Percentiles rank a stretch among this genome's conserved stretches.
Evolutionary conservation across 37 sponge, comb jelly and placozoan species (phyloP).

Genomic region (Dysidea cf. avara): DNA sequence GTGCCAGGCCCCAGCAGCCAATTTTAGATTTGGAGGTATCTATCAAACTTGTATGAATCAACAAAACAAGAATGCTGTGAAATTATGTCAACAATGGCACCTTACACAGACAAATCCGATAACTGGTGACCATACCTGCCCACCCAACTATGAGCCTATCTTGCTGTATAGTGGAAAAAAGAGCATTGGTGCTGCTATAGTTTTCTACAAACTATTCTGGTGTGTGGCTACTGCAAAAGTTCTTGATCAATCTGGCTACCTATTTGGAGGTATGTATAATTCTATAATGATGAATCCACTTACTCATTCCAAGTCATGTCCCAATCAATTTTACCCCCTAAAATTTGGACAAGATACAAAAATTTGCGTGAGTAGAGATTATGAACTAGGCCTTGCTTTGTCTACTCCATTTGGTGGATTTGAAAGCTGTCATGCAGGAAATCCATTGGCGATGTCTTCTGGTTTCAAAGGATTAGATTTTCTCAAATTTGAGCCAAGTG

Average conservation of each 20-base stretch:
- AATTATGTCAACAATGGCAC: no score
- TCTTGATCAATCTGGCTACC: not conserved
- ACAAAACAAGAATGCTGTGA: not conserved
- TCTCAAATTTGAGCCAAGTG: no score
- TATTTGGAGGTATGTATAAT: conserved; percentile 49
- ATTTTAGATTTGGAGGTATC: conserved; percentile 48
- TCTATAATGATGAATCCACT: conserved; percentile 3
- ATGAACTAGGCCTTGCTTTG: conserved; percentile 24
- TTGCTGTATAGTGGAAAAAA: conserved; percentile 2
- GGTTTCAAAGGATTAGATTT: no score
- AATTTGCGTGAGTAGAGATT: conserved; percentile 34
- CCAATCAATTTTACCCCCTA: conserved; percentile 20
- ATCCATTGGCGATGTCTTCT: no score
- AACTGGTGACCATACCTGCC: conserved; percentile 36
- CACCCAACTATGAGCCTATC: conserved; percentile 21
- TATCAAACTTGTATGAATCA: conserved; percentile 37
- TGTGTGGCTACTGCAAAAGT: conserved; percentile 11
- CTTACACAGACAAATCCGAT: conserved; percentile 37
- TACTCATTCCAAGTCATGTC: conserved; percentile 28
- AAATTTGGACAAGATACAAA: conserved; percentile 6
- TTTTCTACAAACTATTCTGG: conserved; percentile 31
- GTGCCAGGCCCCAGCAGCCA: conserved; percentile 24
- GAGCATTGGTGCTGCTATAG: not conserved
- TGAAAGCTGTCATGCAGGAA: conserved; percentile 45
- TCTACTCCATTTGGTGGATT: conserved; percentile 61